Conservation (phyloP, 1,140 invertebrate genomes). For the Brachionus plicatilis region DNA sequence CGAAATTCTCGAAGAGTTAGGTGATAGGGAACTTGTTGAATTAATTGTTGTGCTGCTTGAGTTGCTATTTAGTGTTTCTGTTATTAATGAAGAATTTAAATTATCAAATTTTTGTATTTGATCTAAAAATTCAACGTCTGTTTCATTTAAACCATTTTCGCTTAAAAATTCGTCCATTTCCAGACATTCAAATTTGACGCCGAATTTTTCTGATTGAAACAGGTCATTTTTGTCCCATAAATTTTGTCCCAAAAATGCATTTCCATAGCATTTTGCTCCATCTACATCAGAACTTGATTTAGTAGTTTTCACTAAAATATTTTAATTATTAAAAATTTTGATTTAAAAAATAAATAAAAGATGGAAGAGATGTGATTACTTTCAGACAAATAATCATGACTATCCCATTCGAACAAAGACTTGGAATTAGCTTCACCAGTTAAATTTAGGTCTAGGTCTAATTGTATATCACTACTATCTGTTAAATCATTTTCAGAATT, state of each 20-base stretch:
- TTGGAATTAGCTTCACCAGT: not conserved
- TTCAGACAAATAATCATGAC: not conserved
- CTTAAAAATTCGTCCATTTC: conserved; percentile 90
- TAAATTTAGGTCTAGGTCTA: not conserved
- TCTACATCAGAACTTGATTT: conserved; percentile 10
- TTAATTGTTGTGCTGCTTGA: not conserved
- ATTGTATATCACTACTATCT: not conserved
- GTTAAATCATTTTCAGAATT: not conserved
- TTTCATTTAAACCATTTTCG: conserved; percentile 66
- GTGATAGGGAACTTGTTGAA: not conserved
- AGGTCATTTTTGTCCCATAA: conserved; percentile 73
- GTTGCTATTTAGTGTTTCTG: not conserved
- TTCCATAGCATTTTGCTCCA: conserved; percentile 6
- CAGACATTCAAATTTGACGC: conserved; percentile 78
- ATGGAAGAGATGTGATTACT: not conserved
- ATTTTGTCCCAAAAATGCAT: conserved; percentile 84
- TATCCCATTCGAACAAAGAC: conserved; percentile 15
- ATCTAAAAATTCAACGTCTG: conserved; percentile 32
- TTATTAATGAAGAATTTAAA: not conserved
- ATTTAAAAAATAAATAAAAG: not conserved
- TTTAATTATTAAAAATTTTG: not conserved
- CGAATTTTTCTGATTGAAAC: conserved; percentile 51
- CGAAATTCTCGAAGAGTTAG: not conserved
- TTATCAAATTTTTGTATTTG: conserved; percentile 6
- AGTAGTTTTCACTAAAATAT: not conserved